Evolutionary conservation across 2,113 vertebrate genomes (phyloP).

Genomic region (Hippopotamus amphibius): DNA sequence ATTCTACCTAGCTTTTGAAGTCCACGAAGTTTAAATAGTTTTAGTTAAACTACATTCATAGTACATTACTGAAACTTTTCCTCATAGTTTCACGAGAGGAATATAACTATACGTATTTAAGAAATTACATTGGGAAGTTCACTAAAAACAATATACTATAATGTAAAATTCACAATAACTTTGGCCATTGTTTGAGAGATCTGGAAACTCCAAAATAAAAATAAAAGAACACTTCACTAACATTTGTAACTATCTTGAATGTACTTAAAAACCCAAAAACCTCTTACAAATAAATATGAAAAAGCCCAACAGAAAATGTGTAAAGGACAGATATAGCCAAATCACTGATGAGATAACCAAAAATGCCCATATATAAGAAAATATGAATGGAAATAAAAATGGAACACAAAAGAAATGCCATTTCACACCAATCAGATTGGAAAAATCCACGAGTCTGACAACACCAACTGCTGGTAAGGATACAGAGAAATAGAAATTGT

Average conservation of each 20-base stretch:
- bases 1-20: background rate
- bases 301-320: constrained; percentile 17
- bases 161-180: constrained; percentile 52
- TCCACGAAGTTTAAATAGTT: constrained; percentile 28
- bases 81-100: background rate
- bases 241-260: constrained; percentile 42
- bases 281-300: background rate
- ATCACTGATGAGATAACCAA: background rate
- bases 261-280: constrained; percentile 43
- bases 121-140: constrained; percentile 28
- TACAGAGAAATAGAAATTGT: constrained; percentile 6
- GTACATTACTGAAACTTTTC: background rate
- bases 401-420: constrained; percentile 43
- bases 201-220: constrained; percentile 13
- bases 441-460: constrained; percentile 34
- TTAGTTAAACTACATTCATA: constrained; percentile 14
- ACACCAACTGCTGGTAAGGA: constrained; percentile 42
- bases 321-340: background rate
- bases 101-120: background rate
- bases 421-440: background rate
- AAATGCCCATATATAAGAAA: constrained; percentile 15
- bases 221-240: constrained; percentile 15
- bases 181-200: constrained; percentile 56
- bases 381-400: constrained; percentile 51
- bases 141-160: constrained; percentile 18